Conservation (phyloP, 2,113 vertebrate genomes). For the Phycodurus eques region DNA sequence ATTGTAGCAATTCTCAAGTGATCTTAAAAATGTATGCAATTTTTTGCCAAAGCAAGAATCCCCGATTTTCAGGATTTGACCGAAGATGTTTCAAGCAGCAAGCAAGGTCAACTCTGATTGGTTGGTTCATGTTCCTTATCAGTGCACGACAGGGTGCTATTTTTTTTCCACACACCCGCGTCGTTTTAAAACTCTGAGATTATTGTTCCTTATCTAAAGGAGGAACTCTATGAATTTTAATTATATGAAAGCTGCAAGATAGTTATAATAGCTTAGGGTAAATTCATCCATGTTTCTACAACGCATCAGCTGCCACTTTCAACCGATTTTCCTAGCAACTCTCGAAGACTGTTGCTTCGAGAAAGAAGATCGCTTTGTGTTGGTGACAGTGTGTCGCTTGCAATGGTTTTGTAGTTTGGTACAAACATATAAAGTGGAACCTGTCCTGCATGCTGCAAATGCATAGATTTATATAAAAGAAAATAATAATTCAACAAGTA, state of each 20-base stretch:
- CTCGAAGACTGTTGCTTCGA: not conserved
- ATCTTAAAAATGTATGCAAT: not conserved
- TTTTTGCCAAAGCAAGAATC: not conserved
- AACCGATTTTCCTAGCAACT: not conserved
- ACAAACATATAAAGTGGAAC: not conserved
- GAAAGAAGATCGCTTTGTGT: too few species aligned
- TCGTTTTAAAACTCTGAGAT: not conserved
- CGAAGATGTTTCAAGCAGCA: not conserved
- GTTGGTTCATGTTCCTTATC: not conserved
- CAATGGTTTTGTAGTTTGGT: not conserved
- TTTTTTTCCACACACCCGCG: too few species aligned
- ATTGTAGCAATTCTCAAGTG: not conserved
- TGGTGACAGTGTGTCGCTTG: not conserved
- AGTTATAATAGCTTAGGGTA: not conserved
- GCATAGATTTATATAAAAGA: not conserved
- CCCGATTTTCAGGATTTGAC: not conserved
- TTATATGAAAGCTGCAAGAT: not conserved
- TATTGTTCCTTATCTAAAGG: not conserved
- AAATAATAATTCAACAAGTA: not conserved
- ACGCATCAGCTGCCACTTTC: not conserved
- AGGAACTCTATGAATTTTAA: not conserved
- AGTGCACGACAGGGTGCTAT: not conserved
- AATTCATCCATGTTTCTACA: not conserved
- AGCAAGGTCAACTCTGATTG: not conserved
- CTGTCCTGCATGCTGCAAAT: not conserved